These are phyloP conservation scores for Sphecodes monilicornis DNA, from an alignment of 2,888 invertebrate genomes.

Conservation along the genomic window DNA sequence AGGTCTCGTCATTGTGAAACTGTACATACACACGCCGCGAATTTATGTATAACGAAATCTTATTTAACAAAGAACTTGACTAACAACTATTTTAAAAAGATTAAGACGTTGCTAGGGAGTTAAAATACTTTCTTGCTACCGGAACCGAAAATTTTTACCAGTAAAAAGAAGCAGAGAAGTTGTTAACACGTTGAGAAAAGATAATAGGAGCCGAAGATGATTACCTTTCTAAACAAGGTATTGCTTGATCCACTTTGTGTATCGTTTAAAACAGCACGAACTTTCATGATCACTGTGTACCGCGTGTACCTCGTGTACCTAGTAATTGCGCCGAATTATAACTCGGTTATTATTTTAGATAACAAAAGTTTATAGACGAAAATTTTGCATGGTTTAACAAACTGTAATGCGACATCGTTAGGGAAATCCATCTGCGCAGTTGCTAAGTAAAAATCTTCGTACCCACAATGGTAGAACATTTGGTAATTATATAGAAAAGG, in stretches of 20 bases:
- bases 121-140: constrained; percentile 5
- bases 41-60: background rate
- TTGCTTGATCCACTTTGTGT: background rate
- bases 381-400: background rate
- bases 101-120: constrained; percentile 1
- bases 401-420: background rate
- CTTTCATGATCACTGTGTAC: too few species aligned
- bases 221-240: background rate
- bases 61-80: background rate
- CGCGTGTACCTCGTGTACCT: too few species aligned
- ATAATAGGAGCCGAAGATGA: constrained; percentile 2
- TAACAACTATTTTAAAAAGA: background rate
- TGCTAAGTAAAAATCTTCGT: background rate
- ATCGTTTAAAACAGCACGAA: background rate
- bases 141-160: background rate
- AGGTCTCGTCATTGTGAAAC: background rate
- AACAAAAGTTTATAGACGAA: background rate
- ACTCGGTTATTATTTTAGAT: background rate
- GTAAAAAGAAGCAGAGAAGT: background rate
- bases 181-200: background rate
- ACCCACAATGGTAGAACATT: too few species aligned
- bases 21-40: too few species aligned
- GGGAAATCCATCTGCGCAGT: background rate
- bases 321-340: too few species aligned
- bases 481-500: too few species aligned